Evolutionary conservation across 2,797 vertebrate genomes (phyloP).

Genomic region (Hemibagrus guttatus): DNA sequence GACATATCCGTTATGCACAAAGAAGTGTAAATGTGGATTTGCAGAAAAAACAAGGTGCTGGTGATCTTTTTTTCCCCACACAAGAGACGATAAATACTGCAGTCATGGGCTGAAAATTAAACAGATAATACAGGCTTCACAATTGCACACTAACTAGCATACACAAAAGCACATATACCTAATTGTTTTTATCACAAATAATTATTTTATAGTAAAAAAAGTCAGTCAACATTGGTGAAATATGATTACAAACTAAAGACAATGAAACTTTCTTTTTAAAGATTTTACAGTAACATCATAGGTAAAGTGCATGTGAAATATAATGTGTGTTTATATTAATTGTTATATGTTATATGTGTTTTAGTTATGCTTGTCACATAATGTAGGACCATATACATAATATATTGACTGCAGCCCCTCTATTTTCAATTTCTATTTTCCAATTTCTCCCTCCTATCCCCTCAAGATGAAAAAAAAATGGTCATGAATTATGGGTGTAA

Average conservation of each 20-base stretch:
- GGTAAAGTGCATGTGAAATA: not conserved
- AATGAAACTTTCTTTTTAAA: not conserved
- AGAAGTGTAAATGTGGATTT: not conserved
- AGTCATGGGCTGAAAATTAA: not conserved
- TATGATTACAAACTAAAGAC: not conserved
- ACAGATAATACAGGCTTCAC: constrained; percentile 1
- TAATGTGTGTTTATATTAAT: not conserved
- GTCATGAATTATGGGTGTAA: not conserved
- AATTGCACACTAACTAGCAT: not conserved
- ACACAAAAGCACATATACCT: not conserved
- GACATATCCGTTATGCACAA: constrained; percentile 35
- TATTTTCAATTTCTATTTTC: too few species aligned
- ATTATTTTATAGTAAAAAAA: not conserved
- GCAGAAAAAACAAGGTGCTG: not conserved
- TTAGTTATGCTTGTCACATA: not conserved
- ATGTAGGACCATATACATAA: not conserved
- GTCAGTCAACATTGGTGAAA: not conserved
- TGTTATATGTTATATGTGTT: not conserved
- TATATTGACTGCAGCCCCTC: not conserved
- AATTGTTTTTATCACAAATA: not conserved
- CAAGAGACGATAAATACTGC: not conserved
- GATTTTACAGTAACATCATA: not conserved
- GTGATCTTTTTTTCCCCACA: constrained; percentile 1
- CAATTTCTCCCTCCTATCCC: too few species aligned
- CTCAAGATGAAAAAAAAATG: not conserved